Conservation (phyloP, 1,140 invertebrate species). For the Leptestheria dahalacensis region DNA sequence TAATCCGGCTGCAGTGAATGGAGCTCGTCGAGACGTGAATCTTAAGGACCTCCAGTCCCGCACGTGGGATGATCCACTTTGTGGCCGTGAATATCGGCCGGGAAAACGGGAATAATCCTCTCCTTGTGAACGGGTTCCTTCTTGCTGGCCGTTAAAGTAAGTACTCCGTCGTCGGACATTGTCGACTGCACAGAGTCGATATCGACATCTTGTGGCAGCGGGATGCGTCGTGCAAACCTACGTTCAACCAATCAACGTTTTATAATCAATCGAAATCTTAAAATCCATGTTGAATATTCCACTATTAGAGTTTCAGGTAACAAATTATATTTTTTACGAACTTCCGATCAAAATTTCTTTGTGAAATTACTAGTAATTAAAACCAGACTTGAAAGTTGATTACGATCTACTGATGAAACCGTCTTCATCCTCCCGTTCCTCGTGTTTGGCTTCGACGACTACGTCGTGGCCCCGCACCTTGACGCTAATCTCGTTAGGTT, state of each 20-base stretch:
- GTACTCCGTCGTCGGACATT: background rate
- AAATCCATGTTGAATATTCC: no score
- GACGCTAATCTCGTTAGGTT: slow-evolving; percentile 71
- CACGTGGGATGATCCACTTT: background rate
- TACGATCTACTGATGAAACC: slow-evolving; percentile 30
- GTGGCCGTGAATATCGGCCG: background rate
- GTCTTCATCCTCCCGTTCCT: slow-evolving; percentile 60
- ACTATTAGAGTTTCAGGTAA: background rate
- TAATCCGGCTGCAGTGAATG: no score
- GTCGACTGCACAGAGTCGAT: background rate
- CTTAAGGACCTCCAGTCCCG: background rate
- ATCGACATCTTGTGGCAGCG: slow-evolving; percentile 2
- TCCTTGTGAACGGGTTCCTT: background rate
- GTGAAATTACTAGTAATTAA: no score
- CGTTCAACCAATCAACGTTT: no score
- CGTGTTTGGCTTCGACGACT: slow-evolving; percentile 64
- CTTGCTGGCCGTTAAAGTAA: background rate
- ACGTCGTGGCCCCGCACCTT: slow-evolving; percentile 66
- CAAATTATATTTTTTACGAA: no score
- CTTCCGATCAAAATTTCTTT: no score
- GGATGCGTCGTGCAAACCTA: slow-evolving; percentile 9
- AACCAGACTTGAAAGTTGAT: background rate
- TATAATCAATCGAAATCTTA: no score
- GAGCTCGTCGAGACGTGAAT: no score
- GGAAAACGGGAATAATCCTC: slow-evolving; percentile 8